Evolutionary conservation across 2,888 invertebrate genomes (phyloP).

Genomic region (Drosophila paucipuncta): DNA sequence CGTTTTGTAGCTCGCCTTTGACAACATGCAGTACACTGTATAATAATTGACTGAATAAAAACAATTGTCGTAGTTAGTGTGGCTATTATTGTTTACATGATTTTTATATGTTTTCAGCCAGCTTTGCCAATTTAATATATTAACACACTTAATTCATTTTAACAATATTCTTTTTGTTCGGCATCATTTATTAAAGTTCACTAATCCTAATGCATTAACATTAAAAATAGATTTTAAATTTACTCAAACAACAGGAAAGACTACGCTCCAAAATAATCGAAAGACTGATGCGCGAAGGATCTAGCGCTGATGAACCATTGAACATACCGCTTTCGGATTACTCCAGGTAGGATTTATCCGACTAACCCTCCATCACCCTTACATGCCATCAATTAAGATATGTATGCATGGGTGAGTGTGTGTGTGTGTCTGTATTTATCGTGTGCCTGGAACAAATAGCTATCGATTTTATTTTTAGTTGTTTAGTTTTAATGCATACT

Average conservation of each 20-base stretch:
- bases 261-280: slow-evolving; percentile 92
- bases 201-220: slow-evolving; percentile 68
- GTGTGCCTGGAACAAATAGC: neutral
- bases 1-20: slow-evolving; percentile 22
- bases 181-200: slow-evolving; percentile 42
- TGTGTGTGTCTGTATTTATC: neutral
- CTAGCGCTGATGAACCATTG: slow-evolving; percentile 94
- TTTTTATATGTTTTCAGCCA: slow-evolving; percentile 17
- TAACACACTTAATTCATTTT: neutral
- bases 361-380: neutral
- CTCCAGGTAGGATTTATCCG: slow-evolving; percentile 88
- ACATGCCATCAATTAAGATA: neutral
- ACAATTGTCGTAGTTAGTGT: slow-evolving; percentile 31
- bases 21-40: slow-evolving; percentile 26
- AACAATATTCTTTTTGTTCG: slow-evolving; percentile 11
- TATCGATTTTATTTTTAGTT: neutral
- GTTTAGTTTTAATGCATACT: neutral
- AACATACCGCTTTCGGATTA: slow-evolving; percentile 95
- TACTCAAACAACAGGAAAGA: slow-evolving; percentile 88
- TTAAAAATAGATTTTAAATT: slow-evolving; percentile 82
- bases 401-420: neutral
- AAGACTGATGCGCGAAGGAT: slow-evolving; percentile 92
- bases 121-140: slow-evolving; percentile 16
- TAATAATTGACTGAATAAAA: slow-evolving; percentile 36
- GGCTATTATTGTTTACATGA: slow-evolving; percentile 17